These are phyloP conservation scores for Drosophila micromelanica DNA, from an alignment of 1,140 invertebrate genomes.

Conservation along the genomic window DNA sequence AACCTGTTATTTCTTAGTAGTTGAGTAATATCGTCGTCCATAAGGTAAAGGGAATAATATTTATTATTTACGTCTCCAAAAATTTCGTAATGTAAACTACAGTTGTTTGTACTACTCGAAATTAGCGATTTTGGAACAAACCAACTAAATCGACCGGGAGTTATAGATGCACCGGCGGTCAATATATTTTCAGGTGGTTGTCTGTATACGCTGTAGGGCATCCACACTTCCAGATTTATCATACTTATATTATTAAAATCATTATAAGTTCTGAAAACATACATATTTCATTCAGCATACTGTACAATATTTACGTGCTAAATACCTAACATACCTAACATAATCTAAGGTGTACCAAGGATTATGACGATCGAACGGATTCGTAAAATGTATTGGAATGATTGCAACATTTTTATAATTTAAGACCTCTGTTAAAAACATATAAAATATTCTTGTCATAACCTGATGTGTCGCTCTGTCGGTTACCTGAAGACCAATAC, in stretches of 20 bases:
- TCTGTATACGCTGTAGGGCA: conserved; percentile 86
- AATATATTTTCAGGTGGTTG: conserved; percentile 67
- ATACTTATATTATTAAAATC: conserved; percentile 32
- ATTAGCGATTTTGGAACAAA: conserved; percentile 86
- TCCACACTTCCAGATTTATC: conserved; percentile 90
- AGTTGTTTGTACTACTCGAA: not conserved
- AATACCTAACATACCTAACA: conserved; percentile 41
- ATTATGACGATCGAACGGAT: conserved; percentile 10
- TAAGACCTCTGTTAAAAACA: conserved; percentile 88
- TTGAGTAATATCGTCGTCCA: conserved; percentile 33
- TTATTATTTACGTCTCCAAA: conserved; percentile 59
- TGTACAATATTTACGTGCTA: not conserved
- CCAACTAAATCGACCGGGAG: conserved; percentile 90
- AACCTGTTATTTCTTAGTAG: conserved; percentile 31
- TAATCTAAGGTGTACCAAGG: conserved; percentile 33
- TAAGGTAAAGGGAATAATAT: conserved; percentile 57
- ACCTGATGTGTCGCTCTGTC: conserved; percentile 87
- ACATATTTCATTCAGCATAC: not conserved
- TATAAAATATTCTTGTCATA: conserved; percentile 87
- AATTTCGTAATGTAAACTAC: conserved; percentile 53
- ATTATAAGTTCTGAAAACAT: conserved; percentile 10
- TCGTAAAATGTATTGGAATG: conserved; percentile 64
- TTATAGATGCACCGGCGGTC: conserved; percentile 84
- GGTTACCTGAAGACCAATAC: conserved; percentile 85
- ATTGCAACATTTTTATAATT: conserved; percentile 87